Conservation (phyloP, 2,797 vertebrate genomes). For the Gymnopithys bicolor region DNA sequence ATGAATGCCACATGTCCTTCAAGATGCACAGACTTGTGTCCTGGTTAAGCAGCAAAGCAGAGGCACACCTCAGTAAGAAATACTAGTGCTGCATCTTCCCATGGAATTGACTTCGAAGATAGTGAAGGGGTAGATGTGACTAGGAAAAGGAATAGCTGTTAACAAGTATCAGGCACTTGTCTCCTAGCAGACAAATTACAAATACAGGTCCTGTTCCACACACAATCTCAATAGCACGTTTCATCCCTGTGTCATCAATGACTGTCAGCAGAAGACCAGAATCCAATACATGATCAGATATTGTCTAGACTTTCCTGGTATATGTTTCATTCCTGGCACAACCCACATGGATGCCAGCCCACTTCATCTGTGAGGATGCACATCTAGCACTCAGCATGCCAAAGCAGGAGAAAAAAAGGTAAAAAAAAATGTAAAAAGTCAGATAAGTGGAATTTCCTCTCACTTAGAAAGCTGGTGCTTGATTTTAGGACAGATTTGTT, state of each 20-base stretch:
- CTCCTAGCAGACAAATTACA: neutral
- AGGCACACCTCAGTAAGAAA: neutral
- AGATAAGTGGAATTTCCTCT: neutral
- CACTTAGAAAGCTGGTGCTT: neutral
- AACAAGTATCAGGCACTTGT: neutral
- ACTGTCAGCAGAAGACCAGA: neutral
- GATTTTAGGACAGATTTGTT: neutral
- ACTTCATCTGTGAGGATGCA: neutral
- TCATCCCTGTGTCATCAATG: neutral
- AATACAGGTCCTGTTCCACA: neutral
- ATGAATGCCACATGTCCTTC: neutral
- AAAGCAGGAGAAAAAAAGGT: neutral
- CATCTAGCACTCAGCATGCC: neutral
- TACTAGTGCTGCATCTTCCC: neutral
- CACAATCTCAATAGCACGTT: fast-evolving
- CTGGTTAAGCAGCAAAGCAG: neutral
- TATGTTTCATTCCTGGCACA: neutral
- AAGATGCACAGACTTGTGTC: neutral
- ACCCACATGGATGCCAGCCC: neutral
- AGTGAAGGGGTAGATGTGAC: neutral
- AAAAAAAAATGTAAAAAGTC: neutral
- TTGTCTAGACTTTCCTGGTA: neutral
- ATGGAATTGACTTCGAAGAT: neutral
- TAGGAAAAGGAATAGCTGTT: neutral
- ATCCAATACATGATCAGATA: neutral